Percentiles rank a stretch among this genome's conserved stretches.
phyloP scores from a whole-genome alignment of 2,797 vertebrate genomes.

The Parambassis ranga region DNA sequence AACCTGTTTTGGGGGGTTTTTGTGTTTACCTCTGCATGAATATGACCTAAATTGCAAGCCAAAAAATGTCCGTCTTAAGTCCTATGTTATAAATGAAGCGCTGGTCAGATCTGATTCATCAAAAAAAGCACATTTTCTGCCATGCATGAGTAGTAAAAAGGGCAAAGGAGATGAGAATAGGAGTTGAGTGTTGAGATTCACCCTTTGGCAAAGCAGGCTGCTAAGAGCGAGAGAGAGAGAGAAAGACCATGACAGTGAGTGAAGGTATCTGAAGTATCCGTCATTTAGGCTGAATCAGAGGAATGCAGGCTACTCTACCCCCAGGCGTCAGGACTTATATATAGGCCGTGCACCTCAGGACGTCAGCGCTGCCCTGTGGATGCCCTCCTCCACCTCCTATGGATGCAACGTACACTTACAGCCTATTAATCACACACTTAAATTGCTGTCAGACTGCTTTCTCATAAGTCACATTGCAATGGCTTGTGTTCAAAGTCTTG shows the following conservation, averaged over 20 bases:
- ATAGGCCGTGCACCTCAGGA: slow-evolving; percentile 39
- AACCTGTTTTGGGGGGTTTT: too few species aligned
- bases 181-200: slow-evolving; percentile 20
- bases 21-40: neutral
- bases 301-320: slow-evolving; percentile 56
- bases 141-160: neutral
- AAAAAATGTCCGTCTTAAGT: neutral
- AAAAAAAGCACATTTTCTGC: slow-evolving; percentile 13
- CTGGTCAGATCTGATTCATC: neutral
- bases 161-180: slow-evolving; percentile 17
- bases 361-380: slow-evolving; percentile 6
- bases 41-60: neutral
- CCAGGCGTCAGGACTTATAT: slow-evolving; percentile 49
- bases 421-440: slow-evolving; percentile 29
- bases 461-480: slow-evolving; percentile 4
- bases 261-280: slow-evolving; percentile 48
- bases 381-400: slow-evolving; percentile 10
- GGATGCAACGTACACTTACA: slow-evolving; percentile 13
- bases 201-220: slow-evolving; percentile 8
- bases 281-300: slow-evolving; percentile 64
- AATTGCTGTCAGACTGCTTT: slow-evolving; percentile 5
- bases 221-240: neutral
- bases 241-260: slow-evolving; percentile 21
- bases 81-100: neutral
- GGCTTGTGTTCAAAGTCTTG: neutral